phyloP scores from a whole-genome alignment of 2,888 invertebrate species.

The Zootermopsis nevadensis region DNA sequence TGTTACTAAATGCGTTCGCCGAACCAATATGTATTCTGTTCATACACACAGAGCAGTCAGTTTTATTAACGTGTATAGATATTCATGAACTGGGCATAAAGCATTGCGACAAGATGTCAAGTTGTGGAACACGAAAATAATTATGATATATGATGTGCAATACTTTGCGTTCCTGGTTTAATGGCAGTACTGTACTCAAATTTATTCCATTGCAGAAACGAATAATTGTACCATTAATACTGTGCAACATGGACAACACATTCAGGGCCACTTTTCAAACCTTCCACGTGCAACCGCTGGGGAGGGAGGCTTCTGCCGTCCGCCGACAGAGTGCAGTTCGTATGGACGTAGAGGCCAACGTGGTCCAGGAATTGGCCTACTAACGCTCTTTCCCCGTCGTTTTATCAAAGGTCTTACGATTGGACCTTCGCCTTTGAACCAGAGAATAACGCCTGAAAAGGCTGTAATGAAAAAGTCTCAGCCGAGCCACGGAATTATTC shows the following conservation, averaged over 20 bases:
- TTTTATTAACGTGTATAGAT: not conserved
- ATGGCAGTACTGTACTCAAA: not conserved
- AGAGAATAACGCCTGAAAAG: no score
- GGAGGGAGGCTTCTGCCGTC: no score
- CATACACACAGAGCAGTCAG: not conserved
- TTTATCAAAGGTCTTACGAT: no score
- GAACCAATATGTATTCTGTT: not conserved
- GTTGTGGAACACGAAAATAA: not conserved
- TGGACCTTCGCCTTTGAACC: no score
- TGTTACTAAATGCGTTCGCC: no score
- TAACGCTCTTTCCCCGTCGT: no score
- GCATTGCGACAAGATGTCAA: not conserved
- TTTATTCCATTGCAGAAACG: not conserved
- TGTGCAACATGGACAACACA: not conserved
- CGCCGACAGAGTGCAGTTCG: no score
- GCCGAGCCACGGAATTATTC: no score
- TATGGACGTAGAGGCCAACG: no score
- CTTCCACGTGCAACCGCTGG: no score
- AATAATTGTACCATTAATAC: slow-evolving; percentile 24
- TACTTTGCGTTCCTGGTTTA: not conserved
- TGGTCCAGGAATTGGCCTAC: no score
- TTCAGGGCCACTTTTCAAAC: not conserved
- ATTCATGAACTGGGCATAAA: not conserved
- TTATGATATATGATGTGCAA: slow-evolving; percentile 23
- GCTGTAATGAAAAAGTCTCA: no score